These are phyloP conservation scores for Yasuhikotakia modesta DNA, from an alignment of 2,797 vertebrate genomes.

Conservation along the genomic window DNA sequence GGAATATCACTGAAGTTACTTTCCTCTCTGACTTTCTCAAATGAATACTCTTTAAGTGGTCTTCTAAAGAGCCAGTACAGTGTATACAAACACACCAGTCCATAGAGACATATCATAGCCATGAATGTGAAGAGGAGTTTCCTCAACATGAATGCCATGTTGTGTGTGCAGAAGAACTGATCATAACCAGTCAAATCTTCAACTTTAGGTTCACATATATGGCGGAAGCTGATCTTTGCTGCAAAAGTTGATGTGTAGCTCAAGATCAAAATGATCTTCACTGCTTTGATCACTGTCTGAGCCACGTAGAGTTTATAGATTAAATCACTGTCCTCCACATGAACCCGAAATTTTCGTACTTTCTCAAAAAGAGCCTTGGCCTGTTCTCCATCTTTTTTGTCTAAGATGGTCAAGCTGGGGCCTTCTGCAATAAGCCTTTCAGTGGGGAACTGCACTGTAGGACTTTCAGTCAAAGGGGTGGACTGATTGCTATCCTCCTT, in stretches of 20 bases:
- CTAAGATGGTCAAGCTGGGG: constrained; percentile 93
- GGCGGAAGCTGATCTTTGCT: constrained; percentile 84
- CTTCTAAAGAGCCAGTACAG: constrained; percentile 96
- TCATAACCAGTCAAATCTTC: constrained; percentile 90
- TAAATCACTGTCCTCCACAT: constrained; percentile 95
- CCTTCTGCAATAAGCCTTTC: constrained; percentile 89
- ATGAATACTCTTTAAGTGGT: constrained; percentile 96
- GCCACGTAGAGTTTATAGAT: constrained; percentile 97
- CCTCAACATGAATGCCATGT: constrained; percentile 95
- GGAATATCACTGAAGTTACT: constrained; percentile 99
- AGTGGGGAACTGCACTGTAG: constrained; percentile 85
- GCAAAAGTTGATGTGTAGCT: constrained; percentile 92
- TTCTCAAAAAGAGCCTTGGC: constrained; percentile 98
- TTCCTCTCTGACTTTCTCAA: constrained; percentile 96
- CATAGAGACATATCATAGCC: constrained; percentile 91
- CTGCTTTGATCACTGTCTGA: constrained; percentile 92
- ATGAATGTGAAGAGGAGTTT: constrained; percentile 94
- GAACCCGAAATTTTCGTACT: constrained; percentile 93
- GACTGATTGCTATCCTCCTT: constrained; percentile 86
- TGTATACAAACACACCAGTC: constrained; percentile 92
- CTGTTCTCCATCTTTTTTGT: constrained; percentile 97
- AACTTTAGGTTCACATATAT: constrained; percentile 83
- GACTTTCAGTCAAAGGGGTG: constrained; percentile 88
- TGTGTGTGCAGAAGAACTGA: constrained; percentile 91
- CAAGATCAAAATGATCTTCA: constrained; percentile 95